These are phyloP conservation scores for Apus apus DNA, from an alignment of 2,113 vertebrate genomes.

Conservation along the genomic window DNA sequence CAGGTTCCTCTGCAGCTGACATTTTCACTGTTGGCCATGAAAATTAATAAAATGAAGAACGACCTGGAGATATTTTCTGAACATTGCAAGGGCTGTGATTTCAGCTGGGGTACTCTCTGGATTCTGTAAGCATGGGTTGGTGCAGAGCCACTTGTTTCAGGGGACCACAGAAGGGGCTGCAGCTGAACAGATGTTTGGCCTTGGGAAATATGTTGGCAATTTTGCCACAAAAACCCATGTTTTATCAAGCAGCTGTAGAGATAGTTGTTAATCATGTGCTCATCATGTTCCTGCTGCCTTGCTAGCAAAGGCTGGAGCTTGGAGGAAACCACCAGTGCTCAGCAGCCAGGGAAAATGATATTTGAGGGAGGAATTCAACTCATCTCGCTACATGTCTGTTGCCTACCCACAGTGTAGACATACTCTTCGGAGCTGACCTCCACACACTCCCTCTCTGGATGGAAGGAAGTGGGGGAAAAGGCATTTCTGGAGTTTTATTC, in stretches of 20 bases:
- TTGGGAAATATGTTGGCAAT: not conserved
- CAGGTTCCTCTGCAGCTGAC: slow-evolving; percentile 12
- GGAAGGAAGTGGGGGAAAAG: not conserved
- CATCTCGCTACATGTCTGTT: not conserved
- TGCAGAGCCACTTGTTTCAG: not conserved
- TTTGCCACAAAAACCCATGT: not conserved
- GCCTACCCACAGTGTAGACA: not conserved
- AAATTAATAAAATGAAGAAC: not conserved
- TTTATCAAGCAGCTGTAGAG: not conserved
- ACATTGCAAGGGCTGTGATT: not conserved
- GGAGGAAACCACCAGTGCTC: not conserved
- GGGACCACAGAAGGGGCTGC: fast-evolving
- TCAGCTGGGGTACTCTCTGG: not conserved
- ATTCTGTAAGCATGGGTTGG: not conserved
- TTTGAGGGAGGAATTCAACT: not conserved
- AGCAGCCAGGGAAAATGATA: not conserved
- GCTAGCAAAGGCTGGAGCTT: not conserved
- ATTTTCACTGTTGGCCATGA: not conserved
- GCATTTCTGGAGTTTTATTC: not conserved
- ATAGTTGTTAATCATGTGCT: not conserved
- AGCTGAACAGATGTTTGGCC: fast-evolving
- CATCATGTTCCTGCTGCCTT: not conserved
- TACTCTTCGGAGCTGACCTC: not conserved
- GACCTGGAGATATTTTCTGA: not conserved
- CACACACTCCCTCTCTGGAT: not conserved